Conservation (phyloP, 2,888 invertebrate genomes). For the Leptopilina syphax region DNA sequence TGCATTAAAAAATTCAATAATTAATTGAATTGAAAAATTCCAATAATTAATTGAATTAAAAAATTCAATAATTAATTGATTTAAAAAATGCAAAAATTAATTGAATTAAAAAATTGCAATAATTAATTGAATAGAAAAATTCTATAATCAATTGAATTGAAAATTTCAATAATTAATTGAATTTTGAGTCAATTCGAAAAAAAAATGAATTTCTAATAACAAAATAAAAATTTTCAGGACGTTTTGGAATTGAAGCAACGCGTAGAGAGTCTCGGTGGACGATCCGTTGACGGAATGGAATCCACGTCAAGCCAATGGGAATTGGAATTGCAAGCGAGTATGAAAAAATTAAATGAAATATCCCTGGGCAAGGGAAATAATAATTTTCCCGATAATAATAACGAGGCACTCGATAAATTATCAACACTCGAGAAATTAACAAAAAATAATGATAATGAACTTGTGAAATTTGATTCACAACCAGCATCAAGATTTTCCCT, state of each 20-base stretch:
- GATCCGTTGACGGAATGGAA: constrained; percentile 86
- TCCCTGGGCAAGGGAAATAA: constrained; percentile 48
- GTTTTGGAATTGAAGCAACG: constrained; percentile 83
- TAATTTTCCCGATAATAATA: not conserved
- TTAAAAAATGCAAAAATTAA: too few relatives aligned
- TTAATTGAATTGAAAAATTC: too few relatives aligned
- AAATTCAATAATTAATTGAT: too few relatives aligned
- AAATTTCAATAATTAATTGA: too few relatives aligned
- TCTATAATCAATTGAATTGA: too few relatives aligned
- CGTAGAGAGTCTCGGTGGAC: constrained; percentile 84
- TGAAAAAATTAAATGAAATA: constrained; percentile 85
- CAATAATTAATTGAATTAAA: too few relatives aligned
- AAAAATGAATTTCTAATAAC: too few relatives aligned
- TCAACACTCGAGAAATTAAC: not conserved
- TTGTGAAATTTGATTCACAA: constrained; percentile 24
- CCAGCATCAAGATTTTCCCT: constrained; percentile 18
- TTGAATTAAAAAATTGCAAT: too few relatives aligned
- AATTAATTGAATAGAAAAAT: too few relatives aligned
- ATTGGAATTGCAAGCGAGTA: constrained; percentile 85
- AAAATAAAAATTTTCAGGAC: constrained; percentile 66
- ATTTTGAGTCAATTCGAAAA: too few relatives aligned
- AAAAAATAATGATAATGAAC: constrained; percentile 4
- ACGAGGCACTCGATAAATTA: not conserved
- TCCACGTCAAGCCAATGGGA: constrained; percentile 86
- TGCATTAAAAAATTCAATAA: too few relatives aligned